phyloP scores from a whole-genome alignment of 2,113 vertebrate genomes.

The Dromiciops gliroides region DNA sequence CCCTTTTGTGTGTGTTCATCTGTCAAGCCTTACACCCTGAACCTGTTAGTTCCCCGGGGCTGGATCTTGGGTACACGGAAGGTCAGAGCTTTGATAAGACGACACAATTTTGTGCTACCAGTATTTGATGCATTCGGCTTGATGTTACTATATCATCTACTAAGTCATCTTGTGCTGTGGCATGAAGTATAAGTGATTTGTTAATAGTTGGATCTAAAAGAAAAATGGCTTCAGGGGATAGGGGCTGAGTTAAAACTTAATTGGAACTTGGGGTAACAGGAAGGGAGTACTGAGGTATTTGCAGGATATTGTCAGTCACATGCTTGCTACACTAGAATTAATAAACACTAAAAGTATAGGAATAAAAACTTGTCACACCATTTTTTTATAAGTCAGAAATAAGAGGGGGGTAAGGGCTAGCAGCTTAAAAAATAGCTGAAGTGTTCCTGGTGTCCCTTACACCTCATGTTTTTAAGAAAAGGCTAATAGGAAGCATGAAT shows the following conservation, averaged over 20 bases:
- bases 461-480: conserved; percentile 15
- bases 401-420: not conserved
- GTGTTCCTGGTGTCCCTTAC: not conserved
- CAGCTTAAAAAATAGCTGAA: not conserved
- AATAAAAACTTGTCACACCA: not conserved
- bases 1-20: not conserved
- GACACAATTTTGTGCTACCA: not conserved
- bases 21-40: not conserved
- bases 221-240: not conserved
- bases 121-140: not conserved
- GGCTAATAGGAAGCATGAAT: not conserved
- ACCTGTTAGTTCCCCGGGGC: not conserved
- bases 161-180: not conserved
- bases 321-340: not conserved
- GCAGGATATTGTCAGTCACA: not conserved
- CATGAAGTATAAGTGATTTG: not conserved
- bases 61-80: not conserved
- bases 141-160: not conserved
- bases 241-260: not conserved
- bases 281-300: not conserved
- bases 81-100: not conserved
- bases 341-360: conserved; percentile 15
- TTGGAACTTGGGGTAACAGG: not conserved
- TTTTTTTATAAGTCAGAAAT: not conserved
- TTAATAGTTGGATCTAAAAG: not conserved